Base-by-base conservation (phyloP, 2,888 invertebrate genomes). In the Linyphia triangularis region DNA sequence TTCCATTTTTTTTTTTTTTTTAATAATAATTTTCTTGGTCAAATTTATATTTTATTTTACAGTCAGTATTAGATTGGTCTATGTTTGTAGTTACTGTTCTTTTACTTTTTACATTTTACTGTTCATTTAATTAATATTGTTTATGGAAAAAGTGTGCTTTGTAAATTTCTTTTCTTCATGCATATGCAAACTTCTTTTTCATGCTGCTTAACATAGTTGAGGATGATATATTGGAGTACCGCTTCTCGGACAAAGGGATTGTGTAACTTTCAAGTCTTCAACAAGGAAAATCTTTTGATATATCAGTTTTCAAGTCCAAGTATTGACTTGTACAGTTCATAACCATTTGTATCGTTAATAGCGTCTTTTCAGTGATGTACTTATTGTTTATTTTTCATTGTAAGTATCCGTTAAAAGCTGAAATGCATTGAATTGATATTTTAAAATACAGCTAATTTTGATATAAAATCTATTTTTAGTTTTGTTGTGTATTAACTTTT, bases 211-310 rank as follows among this genome's bases (percentile, higher is more conserved):
- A 57, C 40, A 24, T 65, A 89, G 89, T 89, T 67, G 89, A 89
- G 83, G 89, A 89, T 86, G 89, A 89, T 79, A 86, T 89, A 57
- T 78, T 89, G 89, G 89, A 89, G 72, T 89, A 86, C 70, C 89
- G 85, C 82, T 89, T 65, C 89, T 86, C 89, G 65, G 89, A 89
- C 89, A 89, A 89, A 65, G 89, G 89, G 30, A 81, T 89, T 63
- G 89, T 89, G 16, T 89, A 86, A 40, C 57, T 78, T 65, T 37
- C 75, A 77, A 77, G 70, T 61, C 82, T 77, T 70, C 86, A 65
- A 57, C 67, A 72, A 86, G 9, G 26, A 24, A 59, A 57, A 26
- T 73, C 33, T 67, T 43, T 70, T 81, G 81, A 78, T 57, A 70
- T 69, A 63, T 37, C 26, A 77, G 70, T 77, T 70, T 65, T 81